Base-by-base conservation (phyloP, 2,888 invertebrate species). In the Pharmacophagus antenor region DNA sequence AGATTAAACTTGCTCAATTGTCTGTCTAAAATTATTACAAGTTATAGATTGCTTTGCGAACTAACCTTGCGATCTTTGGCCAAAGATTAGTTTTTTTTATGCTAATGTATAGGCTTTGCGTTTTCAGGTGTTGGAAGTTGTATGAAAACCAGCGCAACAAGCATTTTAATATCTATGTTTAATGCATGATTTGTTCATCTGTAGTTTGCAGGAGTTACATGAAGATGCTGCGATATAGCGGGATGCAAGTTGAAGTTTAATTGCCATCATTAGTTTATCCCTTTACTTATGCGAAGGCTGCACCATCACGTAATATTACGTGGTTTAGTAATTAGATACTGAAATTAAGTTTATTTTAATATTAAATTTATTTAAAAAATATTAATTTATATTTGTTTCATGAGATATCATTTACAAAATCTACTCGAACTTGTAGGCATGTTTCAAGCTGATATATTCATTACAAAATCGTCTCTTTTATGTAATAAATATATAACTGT, bases 41-140 rank as follows among this genome's bases (percentile, higher is more conserved):
- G 20, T 21, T 23, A 27, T 10, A 41, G 15, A 49, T 37, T 67
- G 79, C 80, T 47, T 62, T 49, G 84, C 84, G 83, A 84, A 73
- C 67, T 62, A 25, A 31, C 76, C 78, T 80, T 67, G 82, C 82
- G 82, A 79, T 85, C 84, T 86, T 85, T 85, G 84, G 84, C 85
- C 84, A 85, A 85, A 86, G 85, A 85, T 80, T 62, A 64, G 52
- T 58, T 27, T 37, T n/a, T n/a, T 41, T 59, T 50, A 21, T 2
- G 17, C 10, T 22, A 46, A 12, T 6, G 31, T 47, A 2, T 56
- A 10, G 48, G 59, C 22, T 62, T 50, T 58, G 44, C 52, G 44
- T 49, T 37, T 55, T 51, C 63, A 59, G 48, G n/a, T 37, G n/a
- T 31, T n/a, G 27, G 37, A n/a, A 2, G 12, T 15, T 8, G 2